Evolutionary conservation across 2,888 invertebrate genomes (phyloP), one percentile per base, ranked within the genome.

Genomic region (Cryptocephalus primarius): DNA sequence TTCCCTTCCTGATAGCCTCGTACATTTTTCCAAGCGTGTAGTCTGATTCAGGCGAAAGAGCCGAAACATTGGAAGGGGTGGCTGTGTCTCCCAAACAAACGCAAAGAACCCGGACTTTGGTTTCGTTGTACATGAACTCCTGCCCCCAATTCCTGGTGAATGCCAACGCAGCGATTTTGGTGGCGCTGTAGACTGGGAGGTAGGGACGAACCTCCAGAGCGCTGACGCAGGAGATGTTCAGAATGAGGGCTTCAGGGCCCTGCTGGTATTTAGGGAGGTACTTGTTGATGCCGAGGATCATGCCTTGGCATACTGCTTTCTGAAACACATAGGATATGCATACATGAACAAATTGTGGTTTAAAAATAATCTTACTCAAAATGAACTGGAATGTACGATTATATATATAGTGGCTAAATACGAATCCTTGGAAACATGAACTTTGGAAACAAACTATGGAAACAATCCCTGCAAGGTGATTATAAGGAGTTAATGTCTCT

Each of bases 21-120:
- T 22, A 22, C 22, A 22, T 22, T 22, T 22, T 6, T 22, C 22
- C 22, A 22, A 22, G 22, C 3, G 22, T 22, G 3, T 22, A 2
- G 22, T 22, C 22, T 6, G 22, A 22, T n/a, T n/a, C n/a, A n/a
- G n/a, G n/a, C 3, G 22, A 22, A 22, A 6, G 22, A 22, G 22
- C 6, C 22, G 22, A 22, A 6, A 6, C 2, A 22, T 2, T 2
- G 22, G 22, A 36, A 2, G 55, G 65, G 0, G 75, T 74, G 32
- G 69, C 61, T 0, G 75, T 76, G 32, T 72, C 72, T 2, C 76
- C 76, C 6, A 75, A 77, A 53, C 75, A 75, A 10, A 77, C 59
- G 0, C 70, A 71, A 8, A 76, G 61, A 4, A 76, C 72, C 50
- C 73, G 67, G 1, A 77, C 72, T 2, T 74, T 74, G 32, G 66